Base-by-base conservation (phyloP, 2,888 invertebrate genomes). In the Trichogramma evanescens region DNA sequence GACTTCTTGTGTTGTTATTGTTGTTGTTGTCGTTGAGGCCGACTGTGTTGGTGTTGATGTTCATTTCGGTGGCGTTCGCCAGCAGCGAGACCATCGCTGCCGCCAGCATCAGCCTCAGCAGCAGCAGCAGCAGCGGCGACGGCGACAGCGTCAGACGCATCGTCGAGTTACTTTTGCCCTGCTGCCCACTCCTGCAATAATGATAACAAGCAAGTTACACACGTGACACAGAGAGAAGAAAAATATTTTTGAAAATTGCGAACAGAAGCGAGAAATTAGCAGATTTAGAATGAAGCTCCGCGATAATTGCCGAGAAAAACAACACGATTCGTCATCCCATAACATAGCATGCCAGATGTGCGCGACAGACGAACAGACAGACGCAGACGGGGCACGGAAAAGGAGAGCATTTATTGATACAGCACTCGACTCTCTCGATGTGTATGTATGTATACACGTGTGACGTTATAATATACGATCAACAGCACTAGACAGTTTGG, bases 41-140 rank as follows among this genome's bases (percentile, higher is more conserved):
- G 69, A 71, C 70, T 13, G 13, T 13, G 13, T 13, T 13, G 72
- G 70, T 68, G 77, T 76, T 56, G 66, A 61, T 61, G 79, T 80
- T 78, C 79, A 78, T 80, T 81, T 78, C 80, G 13, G 13, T 13
- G 81, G 82, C 80, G 80, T 77, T 76, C 68, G 68, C 67, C 63
- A 70, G 72, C 73, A 74, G 74, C 73, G 72, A 71, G 69, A 71
- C 71, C 13, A 13, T 13, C 69, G 73, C 76, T 75, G 75, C 74
- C 72, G 75, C 74, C 67, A 77, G 72, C 74, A 73, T 70, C 72
- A 77, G 71, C 68, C 72, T 76, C 72, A 74, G 72, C 71, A 75
- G 73, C 73, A 74, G 74, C 75, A 74, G 75, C 72, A 76, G 75
- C 77, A 78, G 76, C 71, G 72, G 10, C 3, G 10, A 4, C 10